Base-by-base conservation (phyloP, 2,888 invertebrate genomes). In the Pyrocoelia pectoralis region DNA sequence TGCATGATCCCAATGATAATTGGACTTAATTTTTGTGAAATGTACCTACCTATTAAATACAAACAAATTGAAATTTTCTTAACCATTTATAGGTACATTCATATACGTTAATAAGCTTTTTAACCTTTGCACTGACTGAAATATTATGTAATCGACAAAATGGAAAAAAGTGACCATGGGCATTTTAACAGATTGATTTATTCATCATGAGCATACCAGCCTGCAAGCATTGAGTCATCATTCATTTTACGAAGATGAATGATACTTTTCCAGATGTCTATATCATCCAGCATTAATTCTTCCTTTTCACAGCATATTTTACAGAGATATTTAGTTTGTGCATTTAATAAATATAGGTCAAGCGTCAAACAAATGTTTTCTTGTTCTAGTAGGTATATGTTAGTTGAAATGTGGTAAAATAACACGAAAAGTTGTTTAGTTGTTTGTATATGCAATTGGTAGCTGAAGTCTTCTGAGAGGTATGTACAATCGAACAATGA, bases 401-500 rank as follows among this genome's bases (percentile, higher is more conserved):
- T 17, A 6, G 41, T 41, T 13, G n/a, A 28, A 14, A 40, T 50
- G n/a, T 55, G 10, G 8, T 40, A n/a, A n/a, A n/a, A 24, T 24
- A 24, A 24, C 24, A 24, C 6, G 24, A 6, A 24, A 10, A n/a
- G 15, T 14, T 6, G 54, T 64, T 64, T 50, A n/a, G 15, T 14
- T 6, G 54, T 64, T 64, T 50, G 64, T 59, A 24, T 24, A 64
- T 64, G 54, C 64, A 46, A 33, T 48, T 33, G 43, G 51, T 24
- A 56, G 29, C 15, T 6, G 24, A 3, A 5, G 50, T 58, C 29
- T 58, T 54, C 55, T 59, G 50, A 56, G 64, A 55, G 55, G 64
- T 58, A 54, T 58, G 58, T 58, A 54, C 58, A 41, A 63, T 53
- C 48, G 63, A 63, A 64, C 59, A 64, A 64, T 59, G 62, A 53